Evolutionary conservation across 1,140 invertebrate species (phyloP).

Genomic region (Anoplolepis gracilipes): DNA sequence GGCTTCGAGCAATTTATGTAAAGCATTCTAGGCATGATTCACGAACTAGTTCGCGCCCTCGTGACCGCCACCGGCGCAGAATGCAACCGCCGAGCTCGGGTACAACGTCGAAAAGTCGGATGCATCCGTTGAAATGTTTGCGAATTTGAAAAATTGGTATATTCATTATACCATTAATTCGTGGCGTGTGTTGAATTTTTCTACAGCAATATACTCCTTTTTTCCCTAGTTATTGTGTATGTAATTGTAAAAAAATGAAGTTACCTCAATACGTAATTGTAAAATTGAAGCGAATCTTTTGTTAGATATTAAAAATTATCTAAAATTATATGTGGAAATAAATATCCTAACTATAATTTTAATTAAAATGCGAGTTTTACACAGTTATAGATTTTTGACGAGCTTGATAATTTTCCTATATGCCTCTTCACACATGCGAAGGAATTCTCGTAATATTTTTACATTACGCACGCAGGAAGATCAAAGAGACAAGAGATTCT

Average conservation of each 20-base stretch:
- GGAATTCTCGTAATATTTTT: constrained; percentile 5
- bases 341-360: constrained; percentile 15
- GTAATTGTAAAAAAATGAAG: neutral
- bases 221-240: neutral
- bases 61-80: constrained; percentile 80
- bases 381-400: neutral
- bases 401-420: neutral
- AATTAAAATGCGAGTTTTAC: neutral
- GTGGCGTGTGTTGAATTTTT: neutral
- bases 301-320: neutral
- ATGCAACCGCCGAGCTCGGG: constrained; percentile 68
- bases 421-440: neutral
- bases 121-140: constrained; percentile 39
- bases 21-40: constrained; percentile 84
- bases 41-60: constrained; percentile 85
- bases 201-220: neutral
- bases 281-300: neutral
- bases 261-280: neutral
- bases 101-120: constrained; percentile 36
- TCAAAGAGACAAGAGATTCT: constrained; percentile 8
- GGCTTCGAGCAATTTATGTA: constrained; percentile 83
- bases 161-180: neutral
- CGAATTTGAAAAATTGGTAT: neutral
- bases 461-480: neutral
- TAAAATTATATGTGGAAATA: neutral